Conservation (phyloP, 2,113 vertebrate genomes). For the Pica pica region DNA sequence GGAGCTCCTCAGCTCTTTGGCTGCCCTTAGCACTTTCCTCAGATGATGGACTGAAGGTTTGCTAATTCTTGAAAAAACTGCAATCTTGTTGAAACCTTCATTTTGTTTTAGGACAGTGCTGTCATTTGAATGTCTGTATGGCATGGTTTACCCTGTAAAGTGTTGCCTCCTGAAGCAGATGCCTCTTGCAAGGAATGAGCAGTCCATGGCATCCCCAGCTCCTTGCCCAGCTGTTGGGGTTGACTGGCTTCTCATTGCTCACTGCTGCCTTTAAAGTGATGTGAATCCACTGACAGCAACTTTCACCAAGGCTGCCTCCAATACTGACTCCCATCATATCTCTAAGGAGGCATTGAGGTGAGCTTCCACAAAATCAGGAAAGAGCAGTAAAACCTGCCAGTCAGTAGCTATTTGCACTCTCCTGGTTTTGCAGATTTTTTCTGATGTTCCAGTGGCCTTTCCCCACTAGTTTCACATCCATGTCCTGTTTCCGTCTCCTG, state of each 20-base stretch:
- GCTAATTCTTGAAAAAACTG: not conserved
- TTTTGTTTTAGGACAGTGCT: not conserved
- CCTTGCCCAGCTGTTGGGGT: not conserved
- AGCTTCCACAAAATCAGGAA: not conserved
- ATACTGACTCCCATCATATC: not conserved
- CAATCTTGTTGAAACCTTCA: not conserved
- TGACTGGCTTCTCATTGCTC: not conserved
- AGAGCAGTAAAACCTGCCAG: not conserved
- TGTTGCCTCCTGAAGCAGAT: not conserved
- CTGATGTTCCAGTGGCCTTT: not conserved
- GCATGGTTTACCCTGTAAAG: not conserved
- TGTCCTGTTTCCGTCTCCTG: not conserved
- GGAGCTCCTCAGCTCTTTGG: not conserved
- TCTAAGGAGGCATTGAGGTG: not conserved
- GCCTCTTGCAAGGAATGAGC: not conserved
- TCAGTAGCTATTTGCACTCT: accelerated
- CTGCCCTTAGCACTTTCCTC: not conserved
- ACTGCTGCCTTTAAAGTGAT: not conserved
- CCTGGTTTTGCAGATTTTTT: not conserved
- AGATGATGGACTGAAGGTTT: not conserved
- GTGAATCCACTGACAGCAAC: not conserved
- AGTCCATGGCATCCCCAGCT: not conserved
- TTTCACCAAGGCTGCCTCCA: not conserved
- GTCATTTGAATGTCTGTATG: not conserved
- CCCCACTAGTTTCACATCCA: not conserved